Percentiles rank a stretch among this genome's conserved stretches.
Evolutionary conservation across 1,140 invertebrate genomes (phyloP).

Genomic region (Mizuhopecten yessoensis): DNA sequence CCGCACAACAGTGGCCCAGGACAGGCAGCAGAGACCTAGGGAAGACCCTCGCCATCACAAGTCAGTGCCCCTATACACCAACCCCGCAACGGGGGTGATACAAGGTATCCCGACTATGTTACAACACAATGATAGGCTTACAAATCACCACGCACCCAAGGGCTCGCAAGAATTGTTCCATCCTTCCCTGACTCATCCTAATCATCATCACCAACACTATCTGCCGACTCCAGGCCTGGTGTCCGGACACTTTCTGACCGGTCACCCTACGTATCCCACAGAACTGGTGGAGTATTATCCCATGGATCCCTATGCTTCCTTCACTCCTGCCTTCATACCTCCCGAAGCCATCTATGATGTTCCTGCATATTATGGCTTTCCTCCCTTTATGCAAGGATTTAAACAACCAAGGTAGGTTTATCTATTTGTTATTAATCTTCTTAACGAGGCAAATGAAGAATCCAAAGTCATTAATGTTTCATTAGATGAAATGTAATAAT

Average conservation of each 20-base stretch:
- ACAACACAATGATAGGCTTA: background rate
- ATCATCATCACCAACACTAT: background rate
- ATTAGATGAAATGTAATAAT: too few species aligned
- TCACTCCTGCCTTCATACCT: background rate
- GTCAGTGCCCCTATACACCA: background rate
- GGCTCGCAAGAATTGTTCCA: background rate
- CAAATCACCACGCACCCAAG: background rate
- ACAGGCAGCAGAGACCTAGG: background rate
- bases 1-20: background rate
- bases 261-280: background rate
- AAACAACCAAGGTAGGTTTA: background rate
- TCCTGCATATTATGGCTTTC: background rate
- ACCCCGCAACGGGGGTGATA: background rate
- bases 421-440: too few species aligned
- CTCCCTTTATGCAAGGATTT: slow-evolving; percentile 5
- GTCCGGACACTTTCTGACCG: background rate
- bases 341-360: background rate
- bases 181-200: background rate
- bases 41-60: background rate
- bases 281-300: slow-evolving; percentile 11
- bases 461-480: too few species aligned
- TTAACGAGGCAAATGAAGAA: too few species aligned
- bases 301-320: background rate
- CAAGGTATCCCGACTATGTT: background rate
- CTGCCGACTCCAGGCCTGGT: background rate